Percentiles rank a stretch among this genome's conserved stretches.
Conservation (phyloP, 2,888 invertebrate genomes). For the Drosophila eohydei region DNA sequence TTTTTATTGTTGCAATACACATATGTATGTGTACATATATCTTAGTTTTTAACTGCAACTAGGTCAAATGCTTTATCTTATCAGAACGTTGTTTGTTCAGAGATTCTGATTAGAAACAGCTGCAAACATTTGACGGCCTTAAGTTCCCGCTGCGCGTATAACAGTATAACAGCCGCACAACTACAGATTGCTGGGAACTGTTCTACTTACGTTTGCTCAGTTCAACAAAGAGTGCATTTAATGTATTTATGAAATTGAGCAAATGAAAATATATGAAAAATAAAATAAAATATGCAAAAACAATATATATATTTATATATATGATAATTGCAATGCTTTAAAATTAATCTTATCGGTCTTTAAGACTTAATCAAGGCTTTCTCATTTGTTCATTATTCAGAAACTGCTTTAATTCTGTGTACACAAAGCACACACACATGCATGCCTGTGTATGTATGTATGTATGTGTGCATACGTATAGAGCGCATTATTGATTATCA, state of each 20-base stretch:
- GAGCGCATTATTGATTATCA: slow-evolving; percentile 47
- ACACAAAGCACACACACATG: background rate
- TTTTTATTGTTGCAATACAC: slow-evolving; percentile 8
- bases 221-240: background rate
- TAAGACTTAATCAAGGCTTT: slow-evolving; percentile 32
- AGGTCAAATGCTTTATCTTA: slow-evolving; percentile 65
- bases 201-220: background rate
- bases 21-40: slow-evolving; percentile 1
- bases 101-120: slow-evolving; percentile 24
- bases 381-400: slow-evolving; percentile 13
- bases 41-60: slow-evolving; percentile 29
- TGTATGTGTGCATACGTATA: background rate
- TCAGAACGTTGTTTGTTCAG: slow-evolving; percentile 38
- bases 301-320: background rate
- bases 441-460: background rate
- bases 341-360: slow-evolving; percentile 42
- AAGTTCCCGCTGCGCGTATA: slow-evolving; percentile 41
- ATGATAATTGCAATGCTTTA: background rate
- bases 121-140: slow-evolving; percentile 47
- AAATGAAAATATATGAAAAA: background rate
- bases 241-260: background rate
- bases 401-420: slow-evolving; percentile 15
- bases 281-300: background rate
- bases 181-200: background rate
- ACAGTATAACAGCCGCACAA: background rate